phyloP scores from a whole-genome alignment of 2,888 invertebrate genomes.

The Mythimna ferrago region DNA sequence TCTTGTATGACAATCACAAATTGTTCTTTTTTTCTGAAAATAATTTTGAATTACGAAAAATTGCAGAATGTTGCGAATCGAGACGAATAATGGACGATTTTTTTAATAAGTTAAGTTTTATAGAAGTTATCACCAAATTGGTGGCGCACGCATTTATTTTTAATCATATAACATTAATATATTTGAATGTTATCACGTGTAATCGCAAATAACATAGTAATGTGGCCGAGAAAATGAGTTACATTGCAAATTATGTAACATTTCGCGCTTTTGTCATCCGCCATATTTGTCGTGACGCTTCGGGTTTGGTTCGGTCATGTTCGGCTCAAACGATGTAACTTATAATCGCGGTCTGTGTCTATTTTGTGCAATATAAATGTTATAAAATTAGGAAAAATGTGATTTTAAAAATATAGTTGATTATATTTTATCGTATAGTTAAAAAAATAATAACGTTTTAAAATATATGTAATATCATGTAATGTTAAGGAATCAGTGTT shows the following conservation, averaged over 20 bases:
- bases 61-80: constrained; percentile 11
- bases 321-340: constrained; percentile 70
- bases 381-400: constrained; percentile 88
- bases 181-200: constrained; percentile 58
- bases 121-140: constrained; percentile 13
- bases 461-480: constrained; percentile 85
- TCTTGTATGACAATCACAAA: constrained; percentile 22
- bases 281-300: constrained; percentile 69
- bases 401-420: constrained; percentile 89
- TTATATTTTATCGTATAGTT: constrained; percentile 87
- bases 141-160: constrained; percentile 47
- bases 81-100: constrained; percentile 17
- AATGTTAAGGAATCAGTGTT: constrained; percentile 84
- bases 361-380: constrained; percentile 87
- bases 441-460: constrained; percentile 81
- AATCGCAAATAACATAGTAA: constrained; percentile 58
- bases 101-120: constrained; percentile 18
- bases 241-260: constrained; percentile 53
- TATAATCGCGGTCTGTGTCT: constrained; percentile 80
- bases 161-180: constrained; percentile 63
- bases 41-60: constrained; percentile 25
- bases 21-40: constrained; percentile 5
- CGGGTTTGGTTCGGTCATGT: constrained; percentile 61
- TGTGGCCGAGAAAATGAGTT: constrained; percentile 60
- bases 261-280: constrained; percentile 70